These are phyloP conservation scores for Alcis repandata DNA, from an alignment of 2,888 invertebrate species.

Conservation along the genomic window DNA sequence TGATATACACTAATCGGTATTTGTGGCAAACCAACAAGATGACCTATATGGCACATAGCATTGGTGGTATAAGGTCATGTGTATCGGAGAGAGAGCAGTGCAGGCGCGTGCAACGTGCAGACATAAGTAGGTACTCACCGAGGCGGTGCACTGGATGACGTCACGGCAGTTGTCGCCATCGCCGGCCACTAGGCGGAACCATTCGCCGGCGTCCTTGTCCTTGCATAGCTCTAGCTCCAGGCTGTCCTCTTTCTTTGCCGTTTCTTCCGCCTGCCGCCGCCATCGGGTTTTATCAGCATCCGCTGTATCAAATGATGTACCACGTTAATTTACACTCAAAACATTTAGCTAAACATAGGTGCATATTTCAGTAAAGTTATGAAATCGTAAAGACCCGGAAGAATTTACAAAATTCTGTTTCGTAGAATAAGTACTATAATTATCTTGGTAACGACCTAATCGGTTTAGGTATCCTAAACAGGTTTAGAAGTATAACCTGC, in stretches of 20 bases:
- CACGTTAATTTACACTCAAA: constrained; percentile 12
- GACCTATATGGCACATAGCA: constrained; percentile 30
- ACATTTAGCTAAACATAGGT: background rate
- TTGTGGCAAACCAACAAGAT: constrained; percentile 22
- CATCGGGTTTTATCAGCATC: constrained; percentile 85
- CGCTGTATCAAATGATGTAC: constrained; percentile 62
- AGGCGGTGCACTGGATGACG: constrained; percentile 97
- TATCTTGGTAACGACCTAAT: constrained; percentile 9
- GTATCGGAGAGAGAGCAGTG: constrained; percentile 33
- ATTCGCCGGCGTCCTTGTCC: constrained; percentile 97
- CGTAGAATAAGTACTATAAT: constrained; percentile 9
- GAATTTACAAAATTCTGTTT: constrained; percentile 2
- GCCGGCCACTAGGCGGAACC: constrained; percentile 96
- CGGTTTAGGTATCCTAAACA: constrained; percentile 15
- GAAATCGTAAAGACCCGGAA: constrained; percentile 27
- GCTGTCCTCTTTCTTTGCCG: constrained; percentile 93
- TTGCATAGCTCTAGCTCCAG: constrained; percentile 96
- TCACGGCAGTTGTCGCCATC: constrained; percentile 97
- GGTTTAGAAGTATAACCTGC: constrained; percentile 25
- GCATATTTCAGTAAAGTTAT: background rate
- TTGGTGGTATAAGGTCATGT: constrained; percentile 40
- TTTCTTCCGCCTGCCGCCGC: constrained; percentile 90
- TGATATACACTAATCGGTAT: constrained; percentile 11
- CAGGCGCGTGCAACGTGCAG: constrained; percentile 47
- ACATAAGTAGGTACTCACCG: constrained; percentile 87